Conservation (phyloP, 2,888 invertebrate genomes). For the Agonopterix heracliana region DNA sequence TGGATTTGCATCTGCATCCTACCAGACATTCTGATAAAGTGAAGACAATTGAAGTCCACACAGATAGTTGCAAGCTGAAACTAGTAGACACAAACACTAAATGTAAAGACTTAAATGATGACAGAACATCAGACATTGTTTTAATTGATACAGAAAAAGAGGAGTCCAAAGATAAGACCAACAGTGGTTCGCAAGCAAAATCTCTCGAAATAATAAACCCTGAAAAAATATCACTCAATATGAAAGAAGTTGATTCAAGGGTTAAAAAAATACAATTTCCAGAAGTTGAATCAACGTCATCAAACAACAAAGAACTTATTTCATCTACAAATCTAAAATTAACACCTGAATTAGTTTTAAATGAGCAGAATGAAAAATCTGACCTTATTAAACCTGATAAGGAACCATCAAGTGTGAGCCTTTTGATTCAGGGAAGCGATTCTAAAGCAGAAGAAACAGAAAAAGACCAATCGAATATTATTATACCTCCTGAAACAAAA, state of each 20-base stretch:
- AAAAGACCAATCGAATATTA: too few species aligned
- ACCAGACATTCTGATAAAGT: slow-evolving; percentile 62
- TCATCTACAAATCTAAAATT: too few species aligned
- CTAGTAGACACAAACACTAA: slow-evolving; percentile 19
- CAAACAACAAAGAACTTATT: slow-evolving; percentile 1
- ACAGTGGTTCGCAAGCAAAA: neutral
- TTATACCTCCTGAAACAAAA: too few species aligned
- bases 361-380: too few species aligned
- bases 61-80: slow-evolving; percentile 43
- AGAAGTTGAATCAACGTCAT: neutral
- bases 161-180: neutral
- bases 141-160: neutral
- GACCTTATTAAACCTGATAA: too few species aligned
- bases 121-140: slow-evolving; percentile 4
- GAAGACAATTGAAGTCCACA: slow-evolving; percentile 67
- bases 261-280: too few species aligned
- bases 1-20: slow-evolving; percentile 61
- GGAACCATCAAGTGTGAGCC: too few species aligned
- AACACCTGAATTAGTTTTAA: too few species aligned
- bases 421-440: too few species aligned
- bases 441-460: too few species aligned
- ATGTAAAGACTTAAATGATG: slow-evolving; percentile 11
- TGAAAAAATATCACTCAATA: neutral
- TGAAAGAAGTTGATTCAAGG: neutral
- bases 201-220: neutral